These are phyloP conservation scores for Lypha dubia DNA, from an alignment of 2,888 invertebrate species.

Conservation along the genomic window DNA sequence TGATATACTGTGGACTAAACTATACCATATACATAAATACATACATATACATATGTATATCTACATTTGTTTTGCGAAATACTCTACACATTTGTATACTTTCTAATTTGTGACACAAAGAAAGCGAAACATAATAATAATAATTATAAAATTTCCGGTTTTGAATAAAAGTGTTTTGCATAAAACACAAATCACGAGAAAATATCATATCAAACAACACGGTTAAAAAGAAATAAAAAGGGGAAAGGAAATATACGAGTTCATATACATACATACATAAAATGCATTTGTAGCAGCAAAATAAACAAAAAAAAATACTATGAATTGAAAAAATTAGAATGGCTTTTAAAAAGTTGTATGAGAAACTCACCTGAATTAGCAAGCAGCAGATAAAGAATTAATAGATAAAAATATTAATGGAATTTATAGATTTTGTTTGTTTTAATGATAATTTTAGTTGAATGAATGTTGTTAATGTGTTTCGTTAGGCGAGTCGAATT, in stretches of 20 bases:
- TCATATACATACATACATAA: conserved; percentile 57
- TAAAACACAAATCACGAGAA: conserved; percentile 34
- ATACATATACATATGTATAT: too few species aligned
- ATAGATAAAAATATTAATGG: conserved; percentile 49
- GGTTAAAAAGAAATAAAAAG: neutral
- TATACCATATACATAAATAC: too few species aligned
- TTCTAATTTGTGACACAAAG: conserved; percentile 55
- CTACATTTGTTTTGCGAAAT: too few species aligned
- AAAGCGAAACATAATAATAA: conserved; percentile 33
- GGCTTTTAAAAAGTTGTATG: conserved; percentile 14
- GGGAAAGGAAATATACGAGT: conserved; percentile 22
- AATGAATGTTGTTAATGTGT: neutral
- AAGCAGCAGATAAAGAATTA: conserved; percentile 55
- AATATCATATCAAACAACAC: conserved; percentile 33
- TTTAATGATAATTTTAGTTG: conserved; percentile 3
- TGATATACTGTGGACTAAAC: too few species aligned
- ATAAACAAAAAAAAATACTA: conserved; percentile 28
- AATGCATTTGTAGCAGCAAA: conserved; percentile 46
- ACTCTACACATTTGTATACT: conserved; percentile 19
- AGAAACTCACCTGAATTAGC: conserved; percentile 63
- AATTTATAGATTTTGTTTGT: conserved; percentile 21
- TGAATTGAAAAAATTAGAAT: conserved; percentile 21
- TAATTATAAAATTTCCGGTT: conserved; percentile 62
- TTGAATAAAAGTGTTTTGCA: conserved; percentile 33
- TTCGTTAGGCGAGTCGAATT: conserved; percentile 22